These are phyloP conservation scores for Triplophysa dalaica DNA, from an alignment of 2,113 vertebrate species.

Conservation along the genomic window DNA sequence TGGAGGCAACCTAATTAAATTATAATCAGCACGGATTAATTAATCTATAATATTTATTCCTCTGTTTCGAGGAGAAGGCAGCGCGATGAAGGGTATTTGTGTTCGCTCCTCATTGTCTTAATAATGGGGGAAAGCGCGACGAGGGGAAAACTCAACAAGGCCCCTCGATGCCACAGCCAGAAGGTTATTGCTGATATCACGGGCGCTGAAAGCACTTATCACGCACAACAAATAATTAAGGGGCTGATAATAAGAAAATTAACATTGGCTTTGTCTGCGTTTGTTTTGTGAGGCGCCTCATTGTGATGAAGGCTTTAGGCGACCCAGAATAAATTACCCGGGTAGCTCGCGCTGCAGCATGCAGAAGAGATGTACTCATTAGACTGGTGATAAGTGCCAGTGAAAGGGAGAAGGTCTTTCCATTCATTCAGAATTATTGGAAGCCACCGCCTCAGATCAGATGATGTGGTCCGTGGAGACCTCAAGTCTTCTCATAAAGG, in stretches of 20 bases:
- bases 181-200: slow-evolving; percentile 99
- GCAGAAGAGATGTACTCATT: slow-evolving; percentile 63
- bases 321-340: slow-evolving; percentile 72
- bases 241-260: slow-evolving; percentile 94
- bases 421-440: slow-evolving; percentile 44
- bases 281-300: slow-evolving; percentile 79
- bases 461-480: slow-evolving; percentile 35
- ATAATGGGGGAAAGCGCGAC: slow-evolving; percentile 86
- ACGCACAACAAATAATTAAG: slow-evolving; percentile 99
- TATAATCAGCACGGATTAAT: slow-evolving; percentile 98
- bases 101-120: slow-evolving; percentile 88
- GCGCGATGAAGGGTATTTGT: slow-evolving; percentile 92
- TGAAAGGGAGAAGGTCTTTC: slow-evolving; percentile 32
- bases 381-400: slow-evolving; percentile 56
- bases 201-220: slow-evolving; percentile 94
- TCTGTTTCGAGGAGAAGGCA: slow-evolving; percentile 85
- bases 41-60: slow-evolving; percentile 99
- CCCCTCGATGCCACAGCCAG: slow-evolving; percentile 94
- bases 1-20: slow-evolving; percentile 95
- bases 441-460: slow-evolving; percentile 46
- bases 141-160: slow-evolving; percentile 84
- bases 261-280: slow-evolving; percentile 91
- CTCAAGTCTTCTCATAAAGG: not conserved
- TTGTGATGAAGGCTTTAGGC: slow-evolving; percentile 77
- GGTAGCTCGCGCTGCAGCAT: slow-evolving; percentile 51